Evolutionary conservation across 2,888 invertebrate genomes (phyloP), one percentile per base, ranked within the genome.

Genomic region (Lucinisca nassula): DNA sequence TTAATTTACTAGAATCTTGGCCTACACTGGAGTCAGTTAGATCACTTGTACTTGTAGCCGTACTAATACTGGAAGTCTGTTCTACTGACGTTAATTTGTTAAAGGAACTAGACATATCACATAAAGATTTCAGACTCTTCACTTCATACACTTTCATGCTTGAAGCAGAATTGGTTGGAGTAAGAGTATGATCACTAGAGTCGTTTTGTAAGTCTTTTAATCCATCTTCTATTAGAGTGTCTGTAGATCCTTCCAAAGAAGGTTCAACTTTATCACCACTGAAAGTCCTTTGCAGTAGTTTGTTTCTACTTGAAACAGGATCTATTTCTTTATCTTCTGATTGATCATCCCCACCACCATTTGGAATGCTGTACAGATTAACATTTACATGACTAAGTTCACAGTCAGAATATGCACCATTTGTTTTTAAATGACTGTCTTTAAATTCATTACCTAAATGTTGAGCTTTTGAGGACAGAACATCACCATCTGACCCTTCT

Each of bases 231-330:
- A 92, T 97, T 55, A 97, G 94, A 2, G 97, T 97, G 91, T 97
- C 97, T 3, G 97, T 97, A 3, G 97, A 97, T 93, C 97, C 97
- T 89, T 97, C 97, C 79, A 97, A 89, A 2, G 92, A 90, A 55
- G 87, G 84, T 14, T 83, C 86, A 38, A 74, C 55, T 40, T 79
- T 72, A 76, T 82, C 87, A 83, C 79, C 84, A 97, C 58, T 84
- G 75, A 76, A 58, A 35, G 79, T 81, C 76, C 87, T 72, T 85
- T 90, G 38, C 40, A 82, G 77, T 27, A 79, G 51, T 76, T 76
- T 70, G n/a, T 67, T 21, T 40, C 37, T 21, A 77, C 45, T 27
- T 58, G 45, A 49, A 38, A 51, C 38, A 17, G 17, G 51, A 51
- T 40, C 61, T 61, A 72, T 58, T 30, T 74, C 83, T 17, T 58